Evolutionary conservation across 1,140 invertebrate species (phyloP).

Genomic region (Zaprionus taronus): DNA sequence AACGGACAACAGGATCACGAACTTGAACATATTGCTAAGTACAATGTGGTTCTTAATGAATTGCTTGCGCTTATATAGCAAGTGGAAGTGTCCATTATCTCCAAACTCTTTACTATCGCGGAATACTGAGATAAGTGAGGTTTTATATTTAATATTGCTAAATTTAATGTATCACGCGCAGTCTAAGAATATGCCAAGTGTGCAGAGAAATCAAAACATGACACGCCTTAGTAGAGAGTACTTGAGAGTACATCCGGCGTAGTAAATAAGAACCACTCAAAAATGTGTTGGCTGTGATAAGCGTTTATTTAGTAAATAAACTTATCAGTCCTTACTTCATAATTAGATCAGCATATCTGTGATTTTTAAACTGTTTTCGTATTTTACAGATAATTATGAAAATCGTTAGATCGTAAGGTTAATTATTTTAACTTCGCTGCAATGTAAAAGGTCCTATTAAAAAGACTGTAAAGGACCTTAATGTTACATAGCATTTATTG

Average conservation of each 20-base stretch:
- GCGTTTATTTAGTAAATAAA: neutral
- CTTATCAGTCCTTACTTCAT: neutral
- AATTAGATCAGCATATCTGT: neutral
- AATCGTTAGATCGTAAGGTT: neutral
- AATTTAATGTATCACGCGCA: slow-evolving; percentile 13
- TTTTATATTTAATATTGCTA: slow-evolving; percentile 9
- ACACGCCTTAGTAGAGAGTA: neutral
- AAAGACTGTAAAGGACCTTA: neutral
- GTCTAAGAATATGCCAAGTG: slow-evolving; percentile 4
- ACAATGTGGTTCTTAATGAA: neutral
- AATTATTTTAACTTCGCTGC: neutral
- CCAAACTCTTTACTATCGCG: neutral
- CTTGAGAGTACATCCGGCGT: slow-evolving; percentile 21
- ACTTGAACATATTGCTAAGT: slow-evolving; percentile 63
- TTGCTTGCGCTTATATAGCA: slow-evolving; percentile 10
- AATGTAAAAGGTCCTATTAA: neutral
- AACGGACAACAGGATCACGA: slow-evolving; percentile 68
- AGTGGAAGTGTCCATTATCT: neutral
- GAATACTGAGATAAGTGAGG: slow-evolving; percentile 1
- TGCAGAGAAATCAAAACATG: slow-evolving; percentile 5
- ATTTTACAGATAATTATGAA: neutral
- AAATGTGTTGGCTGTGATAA: slow-evolving; percentile 3
- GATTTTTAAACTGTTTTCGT: neutral
- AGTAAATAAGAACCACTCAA: slow-evolving; percentile 6
- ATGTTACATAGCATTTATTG: neutral